These are phyloP conservation scores for Butorides virescens DNA, from an alignment of 2,113 vertebrate species.

Conservation along the genomic window DNA sequence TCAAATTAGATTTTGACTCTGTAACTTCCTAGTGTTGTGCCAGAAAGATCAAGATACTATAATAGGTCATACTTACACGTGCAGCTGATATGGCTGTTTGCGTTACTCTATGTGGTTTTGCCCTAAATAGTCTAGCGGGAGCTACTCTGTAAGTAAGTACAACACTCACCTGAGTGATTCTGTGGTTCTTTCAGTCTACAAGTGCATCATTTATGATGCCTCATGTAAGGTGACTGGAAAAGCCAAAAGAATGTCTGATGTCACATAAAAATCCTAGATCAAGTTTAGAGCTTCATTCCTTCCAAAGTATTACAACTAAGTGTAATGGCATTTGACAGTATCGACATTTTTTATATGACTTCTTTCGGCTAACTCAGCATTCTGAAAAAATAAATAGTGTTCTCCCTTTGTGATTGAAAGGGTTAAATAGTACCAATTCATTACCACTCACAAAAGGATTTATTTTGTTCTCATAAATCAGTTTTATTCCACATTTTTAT, in stretches of 20 bases:
- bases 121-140: not conserved
- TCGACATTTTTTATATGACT: constrained; percentile 67
- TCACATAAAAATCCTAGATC: constrained; percentile 61
- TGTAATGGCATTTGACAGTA: constrained; percentile 65
- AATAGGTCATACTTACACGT: not conserved
- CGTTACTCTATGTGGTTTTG: not conserved
- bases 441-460: constrained; percentile 78
- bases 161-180: not conserved
- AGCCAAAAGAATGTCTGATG: constrained; percentile 10
- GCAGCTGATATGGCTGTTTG: not conserved
- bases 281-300: constrained; percentile 56
- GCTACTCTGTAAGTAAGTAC: not conserved
- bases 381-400: constrained; percentile 72
- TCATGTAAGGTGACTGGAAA: constrained; percentile 37
- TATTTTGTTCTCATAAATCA: constrained; percentile 84
- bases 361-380: constrained; percentile 69
- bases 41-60: not conserved
- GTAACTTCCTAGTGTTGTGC: not conserved
- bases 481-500: constrained; percentile 81
- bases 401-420: constrained; percentile 73
- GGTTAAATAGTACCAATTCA: constrained; percentile 80
- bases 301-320: constrained; percentile 12
- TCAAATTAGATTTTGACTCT: not conserved
- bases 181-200: constrained; percentile 9
- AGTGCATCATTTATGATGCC: constrained; percentile 9